phyloP scores from a whole-genome alignment of 2,113 vertebrate genomes.

The Lichenostomus cassidix region DNA sequence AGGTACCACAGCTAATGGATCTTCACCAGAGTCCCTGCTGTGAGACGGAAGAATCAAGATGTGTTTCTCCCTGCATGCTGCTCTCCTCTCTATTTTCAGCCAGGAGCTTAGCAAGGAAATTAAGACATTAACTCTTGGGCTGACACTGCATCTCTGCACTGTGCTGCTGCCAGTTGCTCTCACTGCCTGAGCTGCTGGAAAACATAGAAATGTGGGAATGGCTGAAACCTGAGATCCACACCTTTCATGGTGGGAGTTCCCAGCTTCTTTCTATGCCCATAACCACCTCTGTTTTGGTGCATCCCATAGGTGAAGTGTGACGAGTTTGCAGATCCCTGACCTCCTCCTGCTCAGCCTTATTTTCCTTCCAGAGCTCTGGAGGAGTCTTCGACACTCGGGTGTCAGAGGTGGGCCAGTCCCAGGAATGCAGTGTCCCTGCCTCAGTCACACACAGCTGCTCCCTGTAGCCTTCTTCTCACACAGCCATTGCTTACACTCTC shows the following conservation, averaged over 20 bases:
- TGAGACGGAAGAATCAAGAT: not conserved
- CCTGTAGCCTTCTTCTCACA: not conserved
- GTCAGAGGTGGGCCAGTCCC: not conserved
- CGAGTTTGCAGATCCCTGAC: not conserved
- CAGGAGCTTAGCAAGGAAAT: slow-evolving; percentile 7
- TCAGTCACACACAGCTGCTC: not conserved
- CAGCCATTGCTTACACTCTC: not conserved
- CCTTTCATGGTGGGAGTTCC: not conserved
- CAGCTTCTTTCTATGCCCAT: not conserved
- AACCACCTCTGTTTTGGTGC: not conserved
- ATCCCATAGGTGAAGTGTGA: not conserved
- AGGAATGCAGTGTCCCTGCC: not conserved
- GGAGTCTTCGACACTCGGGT: not conserved
- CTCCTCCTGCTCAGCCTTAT: not conserved
- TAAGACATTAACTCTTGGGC: not conserved
- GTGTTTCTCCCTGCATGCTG: not conserved
- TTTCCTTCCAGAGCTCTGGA: not conserved
- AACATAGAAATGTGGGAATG: not conserved
- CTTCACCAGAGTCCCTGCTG: not conserved
- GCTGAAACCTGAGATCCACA: not conserved
- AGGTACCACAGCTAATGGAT: not conserved
- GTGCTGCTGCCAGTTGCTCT: not conserved
- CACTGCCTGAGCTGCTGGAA: not conserved
- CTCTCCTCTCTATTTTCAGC: not conserved
- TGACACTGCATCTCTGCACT: not conserved